These are phyloP conservation scores for Gouania willdenowi DNA, from an alignment of 2,797 vertebrate species.

Conservation along the genomic window DNA sequence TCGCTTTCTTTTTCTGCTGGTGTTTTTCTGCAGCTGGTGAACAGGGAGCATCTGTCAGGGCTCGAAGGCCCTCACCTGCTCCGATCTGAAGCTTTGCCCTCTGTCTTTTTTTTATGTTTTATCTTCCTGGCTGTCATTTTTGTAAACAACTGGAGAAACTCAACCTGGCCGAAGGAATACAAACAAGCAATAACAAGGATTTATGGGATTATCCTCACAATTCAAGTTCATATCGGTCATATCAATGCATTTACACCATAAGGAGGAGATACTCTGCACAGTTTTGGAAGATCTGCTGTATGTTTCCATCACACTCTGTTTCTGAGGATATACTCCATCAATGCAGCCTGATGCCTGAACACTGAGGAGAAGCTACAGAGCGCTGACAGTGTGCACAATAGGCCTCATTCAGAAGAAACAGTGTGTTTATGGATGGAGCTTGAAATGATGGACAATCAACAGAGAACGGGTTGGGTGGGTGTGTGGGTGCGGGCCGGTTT, in stretches of 20 bases:
- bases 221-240: too few species aligned
- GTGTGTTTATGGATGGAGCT: slow-evolving; percentile 31
- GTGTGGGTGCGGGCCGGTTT: slow-evolving; percentile 12
- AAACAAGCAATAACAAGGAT: slow-evolving; percentile 19
- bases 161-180: slow-evolving; percentile 22
- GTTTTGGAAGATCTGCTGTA: neutral
- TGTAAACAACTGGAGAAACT: slow-evolving; percentile 8
- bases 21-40: slow-evolving; percentile 21
- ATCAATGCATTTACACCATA: too few species aligned
- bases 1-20: slow-evolving; percentile 14
- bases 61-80: slow-evolving; percentile 18
- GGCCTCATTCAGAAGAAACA: slow-evolving; percentile 44
- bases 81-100: slow-evolving; percentile 18
- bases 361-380: slow-evolving; percentile 19
- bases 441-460: slow-evolving; percentile 26
- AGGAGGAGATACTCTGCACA: too few species aligned
- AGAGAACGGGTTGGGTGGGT: neutral
- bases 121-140: slow-evolving; percentile 9
- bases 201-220: too few species aligned
- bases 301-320: too few species aligned
- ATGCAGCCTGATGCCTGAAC: too few species aligned
- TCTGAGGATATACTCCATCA: too few species aligned
- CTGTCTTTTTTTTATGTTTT: slow-evolving; percentile 2
- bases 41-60: slow-evolving; percentile 23
- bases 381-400: slow-evolving; percentile 34